Evolutionary conservation across 2,113 vertebrate genomes (phyloP).

Genomic region (Triplophysa dalaica): DNA sequence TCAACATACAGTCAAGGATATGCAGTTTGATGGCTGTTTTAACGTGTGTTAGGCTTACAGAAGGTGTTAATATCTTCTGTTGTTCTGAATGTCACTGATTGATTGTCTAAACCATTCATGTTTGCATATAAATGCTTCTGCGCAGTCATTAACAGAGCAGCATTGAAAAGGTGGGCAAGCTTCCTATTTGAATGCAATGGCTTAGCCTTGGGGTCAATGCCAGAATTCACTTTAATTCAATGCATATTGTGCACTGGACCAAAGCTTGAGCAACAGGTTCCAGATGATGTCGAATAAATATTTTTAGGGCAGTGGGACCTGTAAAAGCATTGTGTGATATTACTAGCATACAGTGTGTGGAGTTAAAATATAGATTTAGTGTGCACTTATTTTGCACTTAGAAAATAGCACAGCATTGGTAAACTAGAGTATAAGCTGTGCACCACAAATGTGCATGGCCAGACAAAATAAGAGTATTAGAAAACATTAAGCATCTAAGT

Average conservation of each 20-base stretch:
- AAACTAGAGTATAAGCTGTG: not conserved
- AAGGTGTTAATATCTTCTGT: not conserved
- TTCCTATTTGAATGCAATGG: slow-evolving; percentile 3
- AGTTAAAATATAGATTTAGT: not conserved
- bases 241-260: slow-evolving; percentile 10
- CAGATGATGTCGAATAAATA: not conserved
- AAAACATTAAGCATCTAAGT: not conserved
- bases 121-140: slow-evolving; percentile 3
- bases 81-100: not conserved
- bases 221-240: slow-evolving; percentile 17
- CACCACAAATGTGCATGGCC: not conserved
- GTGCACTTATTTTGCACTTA: not conserved
- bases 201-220: slow-evolving; percentile 20
- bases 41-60: not conserved
- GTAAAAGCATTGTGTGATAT: not conserved
- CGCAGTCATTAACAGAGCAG: slow-evolving; percentile 19
- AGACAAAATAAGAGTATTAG: not conserved
- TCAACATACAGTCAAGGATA: not conserved
- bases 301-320: not conserved
- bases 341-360: not conserved
- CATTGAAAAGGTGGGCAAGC: not conserved
- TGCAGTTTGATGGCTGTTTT: not conserved
- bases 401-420: not conserved
- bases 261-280: slow-evolving; percentile 24
- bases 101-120: not conserved